A percentile compares a stretch with the other conserved stretches of the same genome.
Conservation (phyloP, 2,113 vertebrate genomes). For the Etheostoma cragini region DNA sequence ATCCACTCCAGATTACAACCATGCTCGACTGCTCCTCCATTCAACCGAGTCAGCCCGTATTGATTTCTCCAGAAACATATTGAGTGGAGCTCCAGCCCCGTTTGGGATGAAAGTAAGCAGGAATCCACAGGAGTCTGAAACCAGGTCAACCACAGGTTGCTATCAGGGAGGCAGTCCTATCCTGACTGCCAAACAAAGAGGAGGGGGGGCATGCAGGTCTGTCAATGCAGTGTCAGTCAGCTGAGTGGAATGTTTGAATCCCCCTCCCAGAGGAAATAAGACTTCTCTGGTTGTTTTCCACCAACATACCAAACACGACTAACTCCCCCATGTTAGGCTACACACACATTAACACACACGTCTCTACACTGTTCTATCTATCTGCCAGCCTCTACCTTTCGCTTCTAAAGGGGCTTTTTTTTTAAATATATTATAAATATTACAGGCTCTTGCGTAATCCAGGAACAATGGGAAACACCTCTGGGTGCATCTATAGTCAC, state of each 20-base stretch:
- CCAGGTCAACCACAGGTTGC: conserved; percentile 55
- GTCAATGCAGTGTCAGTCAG: conserved; percentile 17
- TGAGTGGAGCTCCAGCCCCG: conserved; percentile 39
- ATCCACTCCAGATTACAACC: conserved; percentile 17
- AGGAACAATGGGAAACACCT: conserved; percentile 35
- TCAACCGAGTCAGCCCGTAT: conserved; percentile 20
- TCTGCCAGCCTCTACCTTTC: not conserved
- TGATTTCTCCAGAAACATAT: conserved; percentile 48
- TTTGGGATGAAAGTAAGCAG: conserved; percentile 41
- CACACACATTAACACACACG: conserved; percentile 12
- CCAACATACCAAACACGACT: conserved; percentile 5
- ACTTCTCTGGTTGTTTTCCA: conserved; percentile 32
- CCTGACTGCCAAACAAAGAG: not conserved
- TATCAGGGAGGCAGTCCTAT: conserved; percentile 23
- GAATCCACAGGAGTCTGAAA: conserved; percentile 38
- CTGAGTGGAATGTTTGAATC: conserved; percentile 14
- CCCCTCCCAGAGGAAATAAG: conserved; percentile 12
- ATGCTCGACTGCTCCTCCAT: conserved; percentile 4
- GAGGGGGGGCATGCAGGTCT: not conserved
- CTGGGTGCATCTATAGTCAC: conserved; percentile 37
- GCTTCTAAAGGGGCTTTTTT: not conserved
- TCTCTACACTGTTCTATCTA: not conserved
- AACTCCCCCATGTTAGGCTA: conserved; percentile 2
- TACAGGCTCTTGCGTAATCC: conserved; percentile 79
- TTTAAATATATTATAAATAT: conserved; percentile 57